These are phyloP conservation scores for Torymus auratus DNA, from an alignment of 2,888 invertebrate species.

Conservation along the genomic window DNA sequence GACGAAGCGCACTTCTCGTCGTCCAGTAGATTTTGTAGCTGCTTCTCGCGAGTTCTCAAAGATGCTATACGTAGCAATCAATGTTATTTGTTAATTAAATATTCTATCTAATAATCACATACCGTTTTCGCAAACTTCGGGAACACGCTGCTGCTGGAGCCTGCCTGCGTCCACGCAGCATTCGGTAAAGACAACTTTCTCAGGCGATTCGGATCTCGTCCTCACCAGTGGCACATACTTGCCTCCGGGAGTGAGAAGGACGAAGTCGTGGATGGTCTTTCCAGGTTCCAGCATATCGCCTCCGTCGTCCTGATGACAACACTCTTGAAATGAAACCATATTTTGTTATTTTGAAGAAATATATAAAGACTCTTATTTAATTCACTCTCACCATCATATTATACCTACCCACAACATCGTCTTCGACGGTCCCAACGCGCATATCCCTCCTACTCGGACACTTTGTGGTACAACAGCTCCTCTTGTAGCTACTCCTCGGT, in stretches of 20 bases:
- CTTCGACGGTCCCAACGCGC: slow-evolving; percentile 10
- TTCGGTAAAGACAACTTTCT: slow-evolving; percentile 14
- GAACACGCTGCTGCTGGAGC: slow-evolving; percentile 4
- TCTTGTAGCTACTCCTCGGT: neutral
- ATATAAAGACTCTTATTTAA: neutral
- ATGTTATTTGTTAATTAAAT: neutral
- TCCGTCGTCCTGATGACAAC: neutral
- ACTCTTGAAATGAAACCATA: neutral
- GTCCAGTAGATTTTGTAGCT: neutral
- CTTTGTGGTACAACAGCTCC: neutral
- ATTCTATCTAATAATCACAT: neutral
- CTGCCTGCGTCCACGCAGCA: slow-evolving; percentile 9
- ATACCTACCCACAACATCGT: neutral
- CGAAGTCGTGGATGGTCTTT: slow-evolving; percentile 44
- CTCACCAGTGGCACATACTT: slow-evolving; percentile 50
- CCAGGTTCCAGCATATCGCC: slow-evolving; percentile 3
- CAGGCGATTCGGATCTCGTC: slow-evolving; percentile 1
- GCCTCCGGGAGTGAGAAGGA: slow-evolving; percentile 52
- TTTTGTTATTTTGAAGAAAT: neutral
- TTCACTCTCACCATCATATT: neutral
- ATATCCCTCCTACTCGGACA: slow-evolving; percentile 21
- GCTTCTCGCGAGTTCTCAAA: slow-evolving; percentile 5
- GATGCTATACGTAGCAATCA: neutral
- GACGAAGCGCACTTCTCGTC: slow-evolving; percentile 26
- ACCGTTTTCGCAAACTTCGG: slow-evolving; percentile 34